phyloP scores from a whole-genome alignment of 2,797 vertebrate species.

The Microchirus variegatus region DNA sequence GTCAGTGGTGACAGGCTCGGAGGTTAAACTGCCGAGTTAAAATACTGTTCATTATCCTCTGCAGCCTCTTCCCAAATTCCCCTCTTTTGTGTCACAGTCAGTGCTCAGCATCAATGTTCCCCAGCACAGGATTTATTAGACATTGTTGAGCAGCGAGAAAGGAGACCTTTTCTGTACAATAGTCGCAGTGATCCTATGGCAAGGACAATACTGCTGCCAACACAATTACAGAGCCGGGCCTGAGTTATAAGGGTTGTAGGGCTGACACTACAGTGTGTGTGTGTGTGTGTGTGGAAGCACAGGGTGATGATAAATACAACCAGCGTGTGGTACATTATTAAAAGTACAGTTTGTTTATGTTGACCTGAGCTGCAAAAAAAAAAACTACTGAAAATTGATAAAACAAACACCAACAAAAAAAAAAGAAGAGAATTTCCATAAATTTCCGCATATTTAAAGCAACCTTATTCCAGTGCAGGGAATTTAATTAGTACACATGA shows the following conservation, averaged over 20 bases:
- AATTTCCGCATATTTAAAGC: slow-evolving; percentile 53
- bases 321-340: slow-evolving; percentile 53
- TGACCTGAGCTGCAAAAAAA: slow-evolving; percentile 48
- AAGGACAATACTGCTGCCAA: slow-evolving; percentile 79
- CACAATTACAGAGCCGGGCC: slow-evolving; percentile 74
- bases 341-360: slow-evolving; percentile 50
- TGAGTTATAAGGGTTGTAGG: slow-evolving; percentile 71
- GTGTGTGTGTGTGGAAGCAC: slow-evolving; percentile 39
- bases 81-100: slow-evolving; percentile 96
- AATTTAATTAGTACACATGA: slow-evolving; percentile 69
- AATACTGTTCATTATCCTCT: slow-evolving; percentile 99
- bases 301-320: slow-evolving; percentile 55
- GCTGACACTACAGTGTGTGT: slow-evolving; percentile 55
- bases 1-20: slow-evolving; percentile 97
- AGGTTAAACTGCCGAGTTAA: slow-evolving; percentile 99
- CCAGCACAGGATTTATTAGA: slow-evolving; percentile 95
- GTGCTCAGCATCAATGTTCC: slow-evolving; percentile 92
- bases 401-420: slow-evolving; percentile 27
- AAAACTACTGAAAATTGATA: slow-evolving; percentile 36
- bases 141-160: slow-evolving; percentile 88
- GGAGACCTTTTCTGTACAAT: slow-evolving; percentile 83
- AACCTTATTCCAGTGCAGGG: slow-evolving; percentile 45
- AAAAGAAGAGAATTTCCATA: slow-evolving; percentile 55
- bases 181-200: slow-evolving; percentile 82
- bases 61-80: slow-evolving; percentile 96